Evolutionary conservation across 2,113 vertebrate species (phyloP), one percentile per base, ranked within the genome.

Genomic region (Eudyptes chrysolophus): DNA sequence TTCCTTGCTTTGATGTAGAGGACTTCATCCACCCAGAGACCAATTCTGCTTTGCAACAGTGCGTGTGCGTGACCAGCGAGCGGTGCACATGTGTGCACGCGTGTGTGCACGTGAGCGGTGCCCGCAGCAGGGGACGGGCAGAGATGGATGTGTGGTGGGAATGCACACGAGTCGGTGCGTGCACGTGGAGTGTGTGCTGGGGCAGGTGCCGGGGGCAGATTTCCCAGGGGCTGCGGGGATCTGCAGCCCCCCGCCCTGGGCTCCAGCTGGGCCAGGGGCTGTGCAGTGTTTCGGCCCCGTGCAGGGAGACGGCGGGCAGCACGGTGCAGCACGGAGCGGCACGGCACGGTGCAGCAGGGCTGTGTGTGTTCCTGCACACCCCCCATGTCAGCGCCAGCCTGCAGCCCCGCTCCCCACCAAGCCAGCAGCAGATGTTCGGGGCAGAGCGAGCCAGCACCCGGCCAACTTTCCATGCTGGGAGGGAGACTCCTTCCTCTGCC

Each of bases 401-500:
- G 64, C 74, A 85, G 84, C 81, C 75, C 64, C 0, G 0, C 79
- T 95, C 80, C 79, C 65, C 2, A 7, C 79, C 93, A 51, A 92
- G 90, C 83, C 51, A 0, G 66, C 75, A 95, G 94, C 92, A 97
- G 96, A 97, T 96, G 96, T 97, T 96, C 26, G 5, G 95, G 94
- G 85, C 83, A 96, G 92, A 80, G 38, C 7, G 2, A 92, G 81
- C 90, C 96, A 95, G 89, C 77, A 27, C 22, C 46, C 42, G 7
- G 91, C 87, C 96, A 94, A 52, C 84, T 97, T 94, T 97, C 95
- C 91, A 40, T 51, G 91, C 95, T 94, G 96, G 87, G 94, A 96
- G 95, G 85, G 95, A 96, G 87, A 74, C 81, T 94, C 66, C 38
- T 89, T 96, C 91, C 74, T n/a, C 81, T 97, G 93, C 94, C 95